These are phyloP conservation scores for Ommatoiulus sabulosus DNA, from an alignment of 2,888 invertebrate species.

Conservation along the genomic window DNA sequence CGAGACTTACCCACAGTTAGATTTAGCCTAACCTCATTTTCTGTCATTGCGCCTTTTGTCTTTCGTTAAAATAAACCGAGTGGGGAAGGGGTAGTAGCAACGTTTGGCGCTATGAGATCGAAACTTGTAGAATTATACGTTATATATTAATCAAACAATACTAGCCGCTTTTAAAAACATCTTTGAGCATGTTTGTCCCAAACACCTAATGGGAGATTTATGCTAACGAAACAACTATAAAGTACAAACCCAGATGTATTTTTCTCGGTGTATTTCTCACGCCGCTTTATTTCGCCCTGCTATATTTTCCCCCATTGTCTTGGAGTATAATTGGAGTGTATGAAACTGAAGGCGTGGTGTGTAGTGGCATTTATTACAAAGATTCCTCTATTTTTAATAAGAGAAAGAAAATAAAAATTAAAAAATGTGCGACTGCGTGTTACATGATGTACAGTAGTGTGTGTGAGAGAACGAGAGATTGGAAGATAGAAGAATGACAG, in stretches of 20 bases:
- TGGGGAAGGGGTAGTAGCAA: background rate
- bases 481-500: conserved; percentile 34
- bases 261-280: background rate
- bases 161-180: too few relatives aligned
- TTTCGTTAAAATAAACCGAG: background rate
- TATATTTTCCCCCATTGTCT: background rate
- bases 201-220: background rate
- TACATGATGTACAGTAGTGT: conserved; percentile 49
- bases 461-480: conserved; percentile 50
- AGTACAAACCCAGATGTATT: conserved; percentile 45
- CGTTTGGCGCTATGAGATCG: background rate
- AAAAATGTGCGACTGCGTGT: conserved; percentile 49
- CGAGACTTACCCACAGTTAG: conserved; percentile 24
- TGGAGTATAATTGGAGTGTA: conserved; percentile 51
- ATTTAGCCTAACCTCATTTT: conserved; percentile 5
- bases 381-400: conserved; percentile 51
- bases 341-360: conserved; percentile 46
- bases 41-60: background rate
- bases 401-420: conserved; percentile 14
- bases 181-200: background rate
- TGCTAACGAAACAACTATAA: background rate
- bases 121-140: background rate
- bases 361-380: conserved; percentile 49
- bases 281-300: background rate
- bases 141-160: background rate